Evolutionary conservation across 2,888 invertebrate species (phyloP), one percentile per base, ranked within the genome.

Genomic region (Pseudeuparius sepicola): DNA sequence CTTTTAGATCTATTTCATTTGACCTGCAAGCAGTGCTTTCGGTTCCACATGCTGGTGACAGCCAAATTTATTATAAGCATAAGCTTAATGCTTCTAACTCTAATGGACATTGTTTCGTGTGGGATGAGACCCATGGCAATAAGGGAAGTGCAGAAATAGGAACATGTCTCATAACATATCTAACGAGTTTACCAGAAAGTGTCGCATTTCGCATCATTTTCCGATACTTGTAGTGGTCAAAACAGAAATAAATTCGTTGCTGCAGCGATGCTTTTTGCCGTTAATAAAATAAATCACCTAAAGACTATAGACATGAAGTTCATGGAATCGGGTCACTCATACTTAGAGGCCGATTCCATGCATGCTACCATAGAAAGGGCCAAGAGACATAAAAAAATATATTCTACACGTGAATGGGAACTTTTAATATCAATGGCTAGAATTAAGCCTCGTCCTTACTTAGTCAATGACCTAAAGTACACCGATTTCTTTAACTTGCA

Each of bases 261-360:
- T 11, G 34, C 43, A 3, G 39, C 40, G n/a, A 31, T 49, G 37
- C 24, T 49, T 5, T 43, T 24, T 37, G 40, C 43, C 13, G 46
- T 45, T 2, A 39, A 49, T 17, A 41, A 25, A 9, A 40, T 32
- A 26, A 7, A 36, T 2, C 24, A 35, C n/a, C 38, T 48, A 9
- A 16, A 41, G 17, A 35, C 30, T 12, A 37, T 48, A n/a, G 45
- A 50, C 31, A 31, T 46, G 9, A 50, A 51, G 29, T 44, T 36
- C 30, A 44, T 44, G 41, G 46, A 50, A 35, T 37, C 40, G 13
- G 46, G 45, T 5, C 45, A 50, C 31, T 40, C 37, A 1, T 43
- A 43, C 14, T 20, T 36, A 5, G 39, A 39, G 14, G 34, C 38
- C 6, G 34, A 40, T 25, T 38, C 36, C 35, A 40, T 42, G 23